These are phyloP conservation scores for Phycodurus eques DNA, from an alignment of 2,113 vertebrate species.

Conservation along the genomic window DNA sequence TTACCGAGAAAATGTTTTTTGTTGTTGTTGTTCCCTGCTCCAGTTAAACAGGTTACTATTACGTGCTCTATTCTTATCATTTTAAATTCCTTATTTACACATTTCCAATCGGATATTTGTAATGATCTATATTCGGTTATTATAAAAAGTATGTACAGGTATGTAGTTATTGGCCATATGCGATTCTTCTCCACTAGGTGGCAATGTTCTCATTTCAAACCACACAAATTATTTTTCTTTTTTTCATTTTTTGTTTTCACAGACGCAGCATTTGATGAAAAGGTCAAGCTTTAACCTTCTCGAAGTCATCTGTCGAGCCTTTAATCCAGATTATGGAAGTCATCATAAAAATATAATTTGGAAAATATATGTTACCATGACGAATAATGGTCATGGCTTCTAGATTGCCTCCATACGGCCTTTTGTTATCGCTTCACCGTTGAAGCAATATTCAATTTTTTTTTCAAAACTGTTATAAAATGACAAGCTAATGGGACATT, in stretches of 20 bases:
- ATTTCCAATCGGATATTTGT: neutral
- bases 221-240: neutral
- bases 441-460: neutral
- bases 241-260: neutral
- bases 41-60: neutral
- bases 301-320: neutral
- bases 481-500: neutral
- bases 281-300: neutral
- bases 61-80: neutral
- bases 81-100: neutral
- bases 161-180: too few relatives aligned
- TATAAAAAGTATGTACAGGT: neutral
- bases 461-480: neutral
- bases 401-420: neutral
- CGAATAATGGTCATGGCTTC: neutral
- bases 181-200: constrained; percentile 30
- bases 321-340: neutral
- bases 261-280: neutral
- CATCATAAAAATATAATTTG: neutral
- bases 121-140: neutral
- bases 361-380: neutral
- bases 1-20: neutral
- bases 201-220: constrained; percentile 12
- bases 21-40: too few relatives aligned
- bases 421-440: neutral